phyloP scores from a whole-genome alignment of 2,113 vertebrate genomes.

The Haemorhous mexicanus region DNA sequence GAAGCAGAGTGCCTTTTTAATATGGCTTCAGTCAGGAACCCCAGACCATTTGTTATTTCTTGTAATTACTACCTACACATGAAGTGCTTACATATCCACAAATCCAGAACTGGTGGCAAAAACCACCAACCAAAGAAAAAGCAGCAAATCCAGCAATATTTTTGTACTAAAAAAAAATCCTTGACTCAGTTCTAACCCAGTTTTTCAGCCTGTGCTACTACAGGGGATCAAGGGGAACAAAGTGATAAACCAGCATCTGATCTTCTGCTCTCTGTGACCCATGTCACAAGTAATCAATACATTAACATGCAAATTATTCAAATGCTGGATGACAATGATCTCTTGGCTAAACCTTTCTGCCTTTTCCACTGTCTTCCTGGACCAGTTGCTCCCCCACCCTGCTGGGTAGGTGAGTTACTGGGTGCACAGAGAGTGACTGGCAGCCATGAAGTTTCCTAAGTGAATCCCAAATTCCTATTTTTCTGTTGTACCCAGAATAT shows the following conservation, averaged over 20 bases:
- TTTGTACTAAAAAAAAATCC: neutral
- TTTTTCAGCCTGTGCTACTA: neutral
- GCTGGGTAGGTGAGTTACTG: neutral
- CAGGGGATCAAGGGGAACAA: neutral
- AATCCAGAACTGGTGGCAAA: neutral
- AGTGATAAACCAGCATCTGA: neutral
- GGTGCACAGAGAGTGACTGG: neutral
- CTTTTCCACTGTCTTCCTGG: neutral
- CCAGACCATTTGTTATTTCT: neutral
- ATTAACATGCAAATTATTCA: neutral
- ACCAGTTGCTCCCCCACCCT: neutral
- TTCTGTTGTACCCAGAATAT: neutral
- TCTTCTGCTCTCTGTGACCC: neutral
- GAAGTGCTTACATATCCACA: neutral
- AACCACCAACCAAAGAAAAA: neutral
- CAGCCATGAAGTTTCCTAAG: neutral
- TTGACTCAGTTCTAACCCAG: neutral
- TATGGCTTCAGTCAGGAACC: neutral
- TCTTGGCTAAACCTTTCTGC: neutral
- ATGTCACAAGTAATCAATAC: neutral
- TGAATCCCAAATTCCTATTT: neutral
- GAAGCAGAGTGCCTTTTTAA: neutral
- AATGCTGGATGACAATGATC: neutral
- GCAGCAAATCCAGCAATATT: neutral
- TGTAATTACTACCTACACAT: neutral